Evolutionary conservation across 1,140 invertebrate genomes (phyloP).

Genomic region (Pseudomyrmex dendroicus): DNA sequence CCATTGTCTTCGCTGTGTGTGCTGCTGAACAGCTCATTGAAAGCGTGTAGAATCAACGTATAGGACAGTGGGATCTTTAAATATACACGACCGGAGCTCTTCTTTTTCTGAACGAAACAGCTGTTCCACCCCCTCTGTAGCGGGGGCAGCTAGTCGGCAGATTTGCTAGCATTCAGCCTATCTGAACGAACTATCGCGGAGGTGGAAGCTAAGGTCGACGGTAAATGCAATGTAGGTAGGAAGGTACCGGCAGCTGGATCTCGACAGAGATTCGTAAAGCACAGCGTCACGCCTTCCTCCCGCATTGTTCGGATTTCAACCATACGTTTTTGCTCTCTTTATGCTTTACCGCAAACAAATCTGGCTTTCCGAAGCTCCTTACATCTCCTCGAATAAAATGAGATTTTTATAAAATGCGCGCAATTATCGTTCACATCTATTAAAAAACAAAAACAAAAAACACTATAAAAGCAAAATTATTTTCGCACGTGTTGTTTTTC

Average conservation of each 20-base stretch:
- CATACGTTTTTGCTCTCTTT: slow-evolving; percentile 38
- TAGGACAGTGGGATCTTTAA: slow-evolving; percentile 16
- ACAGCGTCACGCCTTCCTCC: slow-evolving; percentile 68
- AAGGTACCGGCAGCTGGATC: slow-evolving; percentile 71
- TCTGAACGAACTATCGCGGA: slow-evolving; percentile 72
- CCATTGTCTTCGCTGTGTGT: not conserved
- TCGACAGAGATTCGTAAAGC: slow-evolving; percentile 62
- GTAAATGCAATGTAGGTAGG: slow-evolving; percentile 35
- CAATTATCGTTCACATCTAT: slow-evolving; percentile 8
- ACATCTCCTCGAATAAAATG: slow-evolving; percentile 1
- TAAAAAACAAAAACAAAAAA: not conserved
- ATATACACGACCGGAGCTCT: slow-evolving; percentile 39
- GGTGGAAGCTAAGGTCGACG: slow-evolving; percentile 67
- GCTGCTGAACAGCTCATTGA: not conserved
- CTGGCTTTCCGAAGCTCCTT: not conserved
- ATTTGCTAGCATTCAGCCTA: slow-evolving; percentile 68
- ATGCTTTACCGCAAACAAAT: not conserved
- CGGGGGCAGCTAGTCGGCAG: slow-evolving; percentile 59
- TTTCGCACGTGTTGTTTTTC: too few relatives aligned
- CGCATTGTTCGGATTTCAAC: slow-evolving; percentile 61
- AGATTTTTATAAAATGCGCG: slow-evolving; percentile 10
- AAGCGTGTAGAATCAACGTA: not conserved
- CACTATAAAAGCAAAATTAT: not conserved
- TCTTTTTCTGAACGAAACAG: slow-evolving; percentile 65
- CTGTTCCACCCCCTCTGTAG: slow-evolving; percentile 68